These are phyloP conservation scores for Augochlora pura DNA, from an alignment of 1,140 invertebrate species.

Conservation along the genomic window DNA sequence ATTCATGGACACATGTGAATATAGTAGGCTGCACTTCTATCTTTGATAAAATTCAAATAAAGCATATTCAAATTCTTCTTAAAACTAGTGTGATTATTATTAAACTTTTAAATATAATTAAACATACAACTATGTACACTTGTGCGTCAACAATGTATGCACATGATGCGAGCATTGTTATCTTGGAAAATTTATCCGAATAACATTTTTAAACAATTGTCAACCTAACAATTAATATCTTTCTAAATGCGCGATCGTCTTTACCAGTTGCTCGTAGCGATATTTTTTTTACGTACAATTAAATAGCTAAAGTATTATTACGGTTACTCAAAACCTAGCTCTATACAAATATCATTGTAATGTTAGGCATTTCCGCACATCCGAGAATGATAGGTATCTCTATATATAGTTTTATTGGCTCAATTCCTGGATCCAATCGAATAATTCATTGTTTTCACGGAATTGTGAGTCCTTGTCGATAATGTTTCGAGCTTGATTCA, in stretches of 20 bases:
- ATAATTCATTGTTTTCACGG: conserved; percentile 61
- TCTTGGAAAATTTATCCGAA: conserved; percentile 47
- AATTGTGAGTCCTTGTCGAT: conserved; percentile 60
- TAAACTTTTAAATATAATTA: conserved; percentile 51
- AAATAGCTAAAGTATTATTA: conserved; percentile 36
- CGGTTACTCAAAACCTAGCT: conserved; percentile 22
- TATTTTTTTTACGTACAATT: conserved; percentile 45
- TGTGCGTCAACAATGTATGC: conserved; percentile 55
- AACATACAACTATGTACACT: conserved; percentile 39
- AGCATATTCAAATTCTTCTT: conserved; percentile 17
- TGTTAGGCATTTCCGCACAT: conserved; percentile 18
- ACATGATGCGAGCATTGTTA: conserved; percentile 57
- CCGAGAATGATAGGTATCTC: background rate
- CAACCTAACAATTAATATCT: conserved; percentile 54
- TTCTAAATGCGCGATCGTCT: conserved; percentile 48
- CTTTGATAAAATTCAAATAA: conserved; percentile 18
- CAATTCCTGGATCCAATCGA: conserved; percentile 61
- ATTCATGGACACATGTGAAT: conserved; percentile 18
- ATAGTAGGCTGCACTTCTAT: conserved; percentile 28
- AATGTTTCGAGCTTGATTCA: conserved; percentile 62
- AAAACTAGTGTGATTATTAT: conserved; percentile 42
- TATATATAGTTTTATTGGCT: conserved; percentile 32
- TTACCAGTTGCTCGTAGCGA: conserved; percentile 30
- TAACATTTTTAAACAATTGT: conserved; percentile 63
- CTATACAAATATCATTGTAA: conserved; percentile 28